A percentile compares a stretch with the other conserved stretches of the same genome.
These are phyloP conservation scores for Chiloscyllium punctatum DNA, from an alignment of 2,797 vertebrate species.

Conservation along the genomic window DNA sequence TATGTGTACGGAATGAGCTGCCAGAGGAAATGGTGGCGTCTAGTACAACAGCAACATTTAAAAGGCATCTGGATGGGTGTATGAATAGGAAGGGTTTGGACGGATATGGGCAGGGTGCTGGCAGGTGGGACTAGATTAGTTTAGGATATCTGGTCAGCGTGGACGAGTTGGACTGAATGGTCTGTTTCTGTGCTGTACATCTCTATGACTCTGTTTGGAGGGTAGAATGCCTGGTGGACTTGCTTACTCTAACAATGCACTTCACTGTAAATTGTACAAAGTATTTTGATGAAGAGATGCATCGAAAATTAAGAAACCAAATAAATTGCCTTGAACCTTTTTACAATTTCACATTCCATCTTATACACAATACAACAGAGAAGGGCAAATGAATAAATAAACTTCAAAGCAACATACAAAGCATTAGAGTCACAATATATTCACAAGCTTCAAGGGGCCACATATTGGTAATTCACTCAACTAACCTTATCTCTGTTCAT, in stretches of 20 bases:
- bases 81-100: too few relatives aligned
- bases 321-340: background rate
- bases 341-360: background rate
- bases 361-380: constrained; percentile 39
- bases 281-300: background rate
- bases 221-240: background rate
- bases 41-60: too few relatives aligned
- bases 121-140: too few relatives aligned
- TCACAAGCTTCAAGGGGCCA: constrained; percentile 48
- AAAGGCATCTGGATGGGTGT: too few relatives aligned
- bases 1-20: too few relatives aligned
- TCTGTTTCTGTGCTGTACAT: too few relatives aligned
- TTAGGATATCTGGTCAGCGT: too few relatives aligned
- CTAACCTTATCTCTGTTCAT: constrained; percentile 57
- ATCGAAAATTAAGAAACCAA: background rate
- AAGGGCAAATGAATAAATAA: constrained; percentile 49
- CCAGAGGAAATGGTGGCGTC: too few relatives aligned
- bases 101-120: too few relatives aligned
- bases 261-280: background rate
- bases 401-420: constrained; percentile 52
- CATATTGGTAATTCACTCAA: constrained; percentile 50
- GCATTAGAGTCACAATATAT: constrained; percentile 44
- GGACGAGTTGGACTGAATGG: too few relatives aligned
- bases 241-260: background rate
- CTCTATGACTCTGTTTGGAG: background rate